phyloP scores from a whole-genome alignment of 2,113 vertebrate genomes.

The Sylvietta virens region DNA sequence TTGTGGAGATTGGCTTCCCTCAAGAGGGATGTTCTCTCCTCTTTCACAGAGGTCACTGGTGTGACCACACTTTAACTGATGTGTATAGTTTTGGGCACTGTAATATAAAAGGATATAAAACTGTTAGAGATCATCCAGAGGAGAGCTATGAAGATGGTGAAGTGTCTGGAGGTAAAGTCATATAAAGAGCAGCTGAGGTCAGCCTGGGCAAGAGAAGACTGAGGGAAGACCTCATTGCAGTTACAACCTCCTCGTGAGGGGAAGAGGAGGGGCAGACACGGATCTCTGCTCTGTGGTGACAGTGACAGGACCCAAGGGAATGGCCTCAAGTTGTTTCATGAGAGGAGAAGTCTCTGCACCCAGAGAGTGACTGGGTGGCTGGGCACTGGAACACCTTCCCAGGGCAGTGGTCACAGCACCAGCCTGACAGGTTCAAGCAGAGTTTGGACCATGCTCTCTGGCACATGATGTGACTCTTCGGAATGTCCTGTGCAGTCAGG shows the following conservation, averaged over 20 bases:
- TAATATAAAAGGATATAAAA: neutral
- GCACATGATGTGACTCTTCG: neutral
- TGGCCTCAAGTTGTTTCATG: neutral
- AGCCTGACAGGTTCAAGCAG: neutral
- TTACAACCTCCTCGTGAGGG: neutral
- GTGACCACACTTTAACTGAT: neutral
- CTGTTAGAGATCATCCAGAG: neutral
- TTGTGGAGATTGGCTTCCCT: neutral
- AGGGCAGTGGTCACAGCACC: neutral
- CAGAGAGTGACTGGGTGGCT: neutral
- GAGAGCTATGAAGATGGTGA: neutral
- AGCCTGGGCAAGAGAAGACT: neutral
- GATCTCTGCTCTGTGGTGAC: neutral
- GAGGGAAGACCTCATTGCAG: neutral
- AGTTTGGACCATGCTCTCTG: fast-evolving
- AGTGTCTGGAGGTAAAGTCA: neutral
- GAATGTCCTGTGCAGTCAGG: neutral
- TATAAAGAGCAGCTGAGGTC: neutral
- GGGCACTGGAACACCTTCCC: neutral
- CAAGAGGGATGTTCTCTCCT: neutral
- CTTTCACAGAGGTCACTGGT: neutral
- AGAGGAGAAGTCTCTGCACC: neutral
- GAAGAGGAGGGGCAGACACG: neutral
- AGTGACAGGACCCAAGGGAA: neutral
- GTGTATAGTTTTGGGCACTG: neutral